phyloP scores from a whole-genome alignment of 1,140 invertebrate species.

The Myzus persicae region DNA sequence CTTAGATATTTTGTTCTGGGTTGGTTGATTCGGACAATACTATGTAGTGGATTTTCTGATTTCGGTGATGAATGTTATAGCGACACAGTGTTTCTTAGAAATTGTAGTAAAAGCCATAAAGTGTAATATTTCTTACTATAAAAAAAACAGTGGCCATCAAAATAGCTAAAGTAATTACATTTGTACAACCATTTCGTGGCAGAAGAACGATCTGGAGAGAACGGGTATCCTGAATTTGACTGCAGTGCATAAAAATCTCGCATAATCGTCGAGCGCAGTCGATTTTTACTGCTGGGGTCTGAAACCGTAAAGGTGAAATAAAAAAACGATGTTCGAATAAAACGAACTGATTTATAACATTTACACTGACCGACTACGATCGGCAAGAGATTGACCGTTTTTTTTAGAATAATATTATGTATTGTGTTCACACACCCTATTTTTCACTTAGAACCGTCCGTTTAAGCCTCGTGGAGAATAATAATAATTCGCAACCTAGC shows the following conservation, averaged over 20 bases:
- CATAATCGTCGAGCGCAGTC: background rate
- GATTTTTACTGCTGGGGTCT: background rate
- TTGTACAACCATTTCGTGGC: background rate
- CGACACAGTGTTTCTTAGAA: background rate
- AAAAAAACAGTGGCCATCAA: background rate
- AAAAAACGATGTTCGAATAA: background rate
- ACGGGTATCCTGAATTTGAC: background rate
- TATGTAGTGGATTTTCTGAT: background rate
- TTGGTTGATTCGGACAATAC: background rate
- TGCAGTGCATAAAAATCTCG: background rate
- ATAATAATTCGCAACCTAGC: background rate
- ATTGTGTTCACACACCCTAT: background rate
- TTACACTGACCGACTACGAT: background rate
- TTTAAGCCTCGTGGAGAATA: background rate
- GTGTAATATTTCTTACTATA: background rate
- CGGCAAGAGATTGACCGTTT: background rate
- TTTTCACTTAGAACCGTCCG: background rate
- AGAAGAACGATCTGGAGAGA: background rate
- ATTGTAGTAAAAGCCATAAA: background rate
- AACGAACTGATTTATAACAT: background rate
- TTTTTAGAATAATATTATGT: background rate
- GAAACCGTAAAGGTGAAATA: background rate
- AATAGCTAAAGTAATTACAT: background rate
- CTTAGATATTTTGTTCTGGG: background rate
- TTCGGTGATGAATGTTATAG: background rate